Conservation (phyloP, 1,140 invertebrate species). For the Drepana arcuata region DNA sequence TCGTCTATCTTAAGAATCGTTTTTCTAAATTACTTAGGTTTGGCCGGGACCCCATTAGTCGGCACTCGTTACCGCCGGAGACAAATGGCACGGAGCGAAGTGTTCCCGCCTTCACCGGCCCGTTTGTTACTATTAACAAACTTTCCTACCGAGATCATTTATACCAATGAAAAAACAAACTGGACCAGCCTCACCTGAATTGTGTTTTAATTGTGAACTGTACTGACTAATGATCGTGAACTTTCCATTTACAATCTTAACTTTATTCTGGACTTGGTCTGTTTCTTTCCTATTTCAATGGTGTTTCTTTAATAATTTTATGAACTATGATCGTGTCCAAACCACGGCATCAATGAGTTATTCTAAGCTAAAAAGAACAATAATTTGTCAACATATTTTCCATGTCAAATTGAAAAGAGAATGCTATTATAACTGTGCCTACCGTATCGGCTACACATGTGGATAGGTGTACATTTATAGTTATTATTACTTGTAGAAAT, state of each 20-base stretch:
- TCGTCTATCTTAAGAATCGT: constrained; percentile 22
- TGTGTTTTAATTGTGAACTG: constrained; percentile 18
- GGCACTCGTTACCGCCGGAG: constrained; percentile 23
- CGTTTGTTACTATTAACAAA: constrained; percentile 38
- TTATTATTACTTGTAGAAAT: too few species aligned
- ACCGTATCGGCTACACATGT: too few species aligned
- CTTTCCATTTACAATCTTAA: constrained; percentile 1
- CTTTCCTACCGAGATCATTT: constrained; percentile 29
- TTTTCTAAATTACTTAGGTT: constrained; percentile 33
- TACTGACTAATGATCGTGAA: neutral
- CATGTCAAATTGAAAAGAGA: too few species aligned
- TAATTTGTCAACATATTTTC: too few species aligned
- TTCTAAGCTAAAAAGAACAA: too few species aligned
- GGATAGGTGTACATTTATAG: too few species aligned
- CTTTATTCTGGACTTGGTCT: neutral
- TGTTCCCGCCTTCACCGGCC: constrained; percentile 20
- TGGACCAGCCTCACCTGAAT: constrained; percentile 7
- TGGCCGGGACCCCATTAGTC: constrained; percentile 24
- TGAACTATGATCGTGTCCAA: too few species aligned
- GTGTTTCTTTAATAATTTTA: too few species aligned
- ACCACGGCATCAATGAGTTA: too few species aligned
- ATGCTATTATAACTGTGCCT: too few species aligned
- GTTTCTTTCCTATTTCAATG: constrained; percentile 2
- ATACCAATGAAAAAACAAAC: constrained; percentile 29
- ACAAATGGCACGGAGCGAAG: constrained; percentile 29